phyloP scores from a whole-genome alignment of 2,888 invertebrate species.

The Laothoe populi region DNA sequence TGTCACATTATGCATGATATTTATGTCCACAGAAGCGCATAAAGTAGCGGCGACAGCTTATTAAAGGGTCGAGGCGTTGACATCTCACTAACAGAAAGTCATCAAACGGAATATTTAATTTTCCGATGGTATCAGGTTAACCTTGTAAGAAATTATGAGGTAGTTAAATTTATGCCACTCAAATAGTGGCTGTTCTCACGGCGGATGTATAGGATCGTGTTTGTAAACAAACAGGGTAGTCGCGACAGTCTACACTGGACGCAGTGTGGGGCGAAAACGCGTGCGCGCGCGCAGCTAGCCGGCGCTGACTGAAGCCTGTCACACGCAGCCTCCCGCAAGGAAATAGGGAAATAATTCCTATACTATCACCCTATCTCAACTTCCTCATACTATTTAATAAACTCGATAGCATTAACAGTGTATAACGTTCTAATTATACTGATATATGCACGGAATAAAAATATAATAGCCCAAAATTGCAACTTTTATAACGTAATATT shows the following conservation, averaged over 20 bases:
- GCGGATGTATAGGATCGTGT: constrained; percentile 53
- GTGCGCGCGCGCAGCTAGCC: constrained; percentile 79
- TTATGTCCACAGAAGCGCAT: constrained; percentile 69
- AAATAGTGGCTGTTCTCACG: constrained; percentile 51
- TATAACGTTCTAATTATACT: background rate
- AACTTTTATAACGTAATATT: no score
- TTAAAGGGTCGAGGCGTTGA: constrained; percentile 70
- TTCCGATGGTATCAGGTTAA: constrained; percentile 53
- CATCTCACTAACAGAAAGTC: constrained; percentile 75
- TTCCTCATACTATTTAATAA: constrained; percentile 5
- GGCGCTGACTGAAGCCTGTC: constrained; percentile 79
- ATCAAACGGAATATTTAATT: constrained; percentile 60
- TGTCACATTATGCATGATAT: constrained; percentile 80
- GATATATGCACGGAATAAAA: background rate
- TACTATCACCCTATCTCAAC: constrained; percentile 15
- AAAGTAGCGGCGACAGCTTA: constrained; percentile 67
- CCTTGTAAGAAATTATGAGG: constrained; percentile 45
- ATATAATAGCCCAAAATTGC: background rate
- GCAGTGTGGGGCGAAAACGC: constrained; percentile 54
- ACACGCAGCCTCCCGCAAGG: constrained; percentile 67
- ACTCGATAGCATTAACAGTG: background rate
- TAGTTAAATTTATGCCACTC: constrained; percentile 45
- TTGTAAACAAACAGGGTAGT: constrained; percentile 68
- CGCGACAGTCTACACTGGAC: constrained; percentile 42
- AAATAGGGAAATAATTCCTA: constrained; percentile 54